Conservation (phyloP, 1,140 invertebrate genomes). For the Mercenaria mercenaria region DNA sequence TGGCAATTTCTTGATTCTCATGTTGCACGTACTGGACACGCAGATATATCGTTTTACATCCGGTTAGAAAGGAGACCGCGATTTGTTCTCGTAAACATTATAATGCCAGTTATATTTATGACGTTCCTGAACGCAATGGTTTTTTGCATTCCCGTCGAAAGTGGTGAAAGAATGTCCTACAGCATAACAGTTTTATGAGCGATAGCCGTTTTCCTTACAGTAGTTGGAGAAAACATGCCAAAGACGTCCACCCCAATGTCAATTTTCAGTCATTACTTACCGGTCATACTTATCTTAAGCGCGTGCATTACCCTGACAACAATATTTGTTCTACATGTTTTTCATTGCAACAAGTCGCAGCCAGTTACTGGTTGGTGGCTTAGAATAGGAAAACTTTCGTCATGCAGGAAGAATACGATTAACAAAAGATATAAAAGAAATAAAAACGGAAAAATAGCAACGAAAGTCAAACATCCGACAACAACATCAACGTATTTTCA, state of each 20-base stretch:
- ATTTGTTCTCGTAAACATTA: constrained; percentile 50
- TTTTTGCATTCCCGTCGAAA: constrained; percentile 62
- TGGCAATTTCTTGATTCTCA: constrained; percentile 7
- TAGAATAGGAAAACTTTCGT: background rate
- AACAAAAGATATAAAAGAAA: background rate
- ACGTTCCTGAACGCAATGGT: constrained; percentile 52
- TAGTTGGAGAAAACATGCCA: constrained; percentile 57
- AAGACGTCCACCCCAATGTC: constrained; percentile 56
- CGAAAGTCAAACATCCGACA: background rate
- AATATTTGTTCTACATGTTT: constrained; percentile 29
- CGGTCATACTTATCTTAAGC: constrained; percentile 1
- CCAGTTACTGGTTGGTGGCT: background rate
- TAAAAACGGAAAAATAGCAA: background rate
- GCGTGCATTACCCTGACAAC: background rate
- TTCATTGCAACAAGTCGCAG: background rate
- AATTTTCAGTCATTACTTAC: constrained; percentile 20
- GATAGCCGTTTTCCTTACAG: constrained; percentile 62
- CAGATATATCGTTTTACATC: background rate
- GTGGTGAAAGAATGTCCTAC: constrained; percentile 65
- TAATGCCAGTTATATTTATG: constrained; percentile 63
- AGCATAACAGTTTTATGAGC: constrained; percentile 62
- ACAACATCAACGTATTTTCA: background rate
- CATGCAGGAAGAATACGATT: background rate
- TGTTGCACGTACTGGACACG: background rate
- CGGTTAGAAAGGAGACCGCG: constrained; percentile 11